A percentile compares a stretch with the other conserved stretches of the same genome.
These are phyloP conservation scores for Cerceris rybyensis DNA, from an alignment of 2,888 invertebrate genomes.

Conservation along the genomic window DNA sequence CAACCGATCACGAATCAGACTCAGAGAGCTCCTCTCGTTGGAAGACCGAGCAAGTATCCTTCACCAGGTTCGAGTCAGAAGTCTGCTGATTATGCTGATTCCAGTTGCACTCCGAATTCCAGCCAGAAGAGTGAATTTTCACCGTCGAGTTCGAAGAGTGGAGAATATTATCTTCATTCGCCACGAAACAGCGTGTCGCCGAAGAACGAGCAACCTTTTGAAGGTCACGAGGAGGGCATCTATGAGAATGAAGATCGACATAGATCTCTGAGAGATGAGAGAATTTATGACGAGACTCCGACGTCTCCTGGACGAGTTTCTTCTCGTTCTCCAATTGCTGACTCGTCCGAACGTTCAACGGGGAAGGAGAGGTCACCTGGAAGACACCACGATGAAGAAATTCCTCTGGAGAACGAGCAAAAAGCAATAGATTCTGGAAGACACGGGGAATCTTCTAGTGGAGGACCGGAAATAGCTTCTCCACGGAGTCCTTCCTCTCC, in stretches of 20 bases:
- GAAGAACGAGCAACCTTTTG: slow-evolving; percentile 42
- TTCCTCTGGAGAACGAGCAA: too few relatives aligned
- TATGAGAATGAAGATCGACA: slow-evolving; percentile 61
- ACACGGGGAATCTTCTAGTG: too few relatives aligned
- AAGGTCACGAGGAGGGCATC: slow-evolving; percentile 62
- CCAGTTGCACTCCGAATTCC: slow-evolving; percentile 78
- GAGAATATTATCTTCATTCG: slow-evolving; percentile 76
- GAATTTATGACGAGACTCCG: slow-evolving; percentile 71
- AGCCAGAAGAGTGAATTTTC: slow-evolving; percentile 79
- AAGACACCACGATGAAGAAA: too few relatives aligned
- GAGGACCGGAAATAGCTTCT: not conserved
- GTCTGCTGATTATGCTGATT: slow-evolving; percentile 78
- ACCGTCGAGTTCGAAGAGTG: slow-evolving; percentile 78
- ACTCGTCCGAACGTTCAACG: not conserved
- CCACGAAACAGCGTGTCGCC: slow-evolving; percentile 71
- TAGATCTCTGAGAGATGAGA: slow-evolving; percentile 51
- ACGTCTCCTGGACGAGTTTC: slow-evolving; percentile 41
- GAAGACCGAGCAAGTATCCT: slow-evolving; percentile 70
- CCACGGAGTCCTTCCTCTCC: slow-evolving; percentile 4
- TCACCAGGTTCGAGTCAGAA: slow-evolving; percentile 78
- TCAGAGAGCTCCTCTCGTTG: slow-evolving; percentile 63
- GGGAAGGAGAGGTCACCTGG: not conserved
- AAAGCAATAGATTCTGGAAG: too few relatives aligned
- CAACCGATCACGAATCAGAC: slow-evolving; percentile 71
- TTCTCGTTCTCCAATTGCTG: slow-evolving; percentile 19